Evolutionary conservation across 2,888 invertebrate genomes (phyloP), one percentile per base, ranked within the genome.

Genomic region (Idaea dimidiata): DNA sequence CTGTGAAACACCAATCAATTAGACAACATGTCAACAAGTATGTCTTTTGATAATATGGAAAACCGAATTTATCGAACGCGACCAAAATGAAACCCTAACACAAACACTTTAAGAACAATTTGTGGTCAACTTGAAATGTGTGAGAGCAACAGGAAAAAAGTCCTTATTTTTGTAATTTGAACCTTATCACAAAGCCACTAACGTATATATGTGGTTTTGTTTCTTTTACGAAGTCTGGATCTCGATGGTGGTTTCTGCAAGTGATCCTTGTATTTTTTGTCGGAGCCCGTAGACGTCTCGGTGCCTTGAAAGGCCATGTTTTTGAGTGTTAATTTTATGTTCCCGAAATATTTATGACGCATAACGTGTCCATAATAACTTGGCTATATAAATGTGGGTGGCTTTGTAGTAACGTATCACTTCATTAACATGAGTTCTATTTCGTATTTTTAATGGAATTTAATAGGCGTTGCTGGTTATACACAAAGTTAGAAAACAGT

Each of bases 1-100:
- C 89, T 75, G 92, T 75, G 92, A 87, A 88, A 85, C 88, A 88
- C 91, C 91, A 86, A 91, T 92, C 92, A 92, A 92, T 92, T 91
- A 92, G 91, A 91, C 87, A 91, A 91, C 91, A 90, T 92, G 91
- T 92, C 92, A 92, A 92, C 92, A 91, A 91, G 90, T 92, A 82
- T 88, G 91, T 90, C 88, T 87, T 88, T 89, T 86, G 84, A 87
- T 87, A 89, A 86, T 78, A 81, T 80, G 78, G 79, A 80, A 82
- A 81, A 82, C 83, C 84, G 82, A 81, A 76, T 71, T 72, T 66
- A 70, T 68, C 66, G 54, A 70, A 69, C 66, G 72, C 81, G 80
- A 75, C 77, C 80, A 61, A 88, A 88, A 84, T 70, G 81, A 81
- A 80, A 85, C 89, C 87, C 71, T 91, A 89, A 82, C 77, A 67